Evolutionary conservation across 1,140 invertebrate genomes (phyloP).

Genomic region (Bombus impatiens): DNA sequence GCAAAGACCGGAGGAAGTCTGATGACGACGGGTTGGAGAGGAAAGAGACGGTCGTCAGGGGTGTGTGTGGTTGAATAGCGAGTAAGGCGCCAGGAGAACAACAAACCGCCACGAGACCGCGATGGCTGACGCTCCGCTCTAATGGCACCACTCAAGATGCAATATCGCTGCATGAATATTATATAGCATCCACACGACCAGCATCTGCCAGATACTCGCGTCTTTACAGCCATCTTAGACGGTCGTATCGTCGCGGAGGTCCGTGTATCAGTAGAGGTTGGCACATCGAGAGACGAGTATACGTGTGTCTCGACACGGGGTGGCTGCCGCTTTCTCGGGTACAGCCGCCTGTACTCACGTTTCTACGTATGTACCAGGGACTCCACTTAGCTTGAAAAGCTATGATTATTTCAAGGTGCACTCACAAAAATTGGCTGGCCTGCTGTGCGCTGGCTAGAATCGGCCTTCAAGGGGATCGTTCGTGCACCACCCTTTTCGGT

Average conservation of each 20-base stretch:
- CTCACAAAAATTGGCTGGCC: conserved; percentile 79
- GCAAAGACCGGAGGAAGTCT: conserved; percentile 16
- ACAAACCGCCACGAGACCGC: conserved; percentile 71
- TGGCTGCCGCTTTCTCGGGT: too few species aligned
- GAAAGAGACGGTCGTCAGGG: background rate
- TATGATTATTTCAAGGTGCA: conserved; percentile 81
- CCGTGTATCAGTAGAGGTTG: background rate
- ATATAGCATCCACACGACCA: conserved; percentile 63
- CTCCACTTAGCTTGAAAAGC: conserved; percentile 70
- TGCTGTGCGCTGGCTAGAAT: background rate
- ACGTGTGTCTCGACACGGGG: conserved; percentile 18
- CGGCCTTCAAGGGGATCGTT: conserved; percentile 9
- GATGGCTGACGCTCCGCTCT: conserved; percentile 71
- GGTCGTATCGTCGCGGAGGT: conserved; percentile 4
- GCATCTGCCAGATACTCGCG: conserved; percentile 51
- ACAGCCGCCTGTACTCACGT: background rate
- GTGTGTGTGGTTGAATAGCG: conserved; percentile 31
- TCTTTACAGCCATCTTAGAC: conserved; percentile 51
- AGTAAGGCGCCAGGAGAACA: conserved; percentile 60
- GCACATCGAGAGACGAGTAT: conserved; percentile 46
- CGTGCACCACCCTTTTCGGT: conserved; percentile 13
- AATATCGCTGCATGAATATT: conserved; percentile 80
- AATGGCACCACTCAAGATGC: conserved; percentile 80
- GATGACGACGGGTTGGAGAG: conserved; percentile 5
- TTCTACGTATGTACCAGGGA: conserved; percentile 40